Evolutionary conservation across 1,140 invertebrate species (phyloP), one percentile per base, ranked within the genome.

Genomic region (Temnothorax longispinosus): DNA sequence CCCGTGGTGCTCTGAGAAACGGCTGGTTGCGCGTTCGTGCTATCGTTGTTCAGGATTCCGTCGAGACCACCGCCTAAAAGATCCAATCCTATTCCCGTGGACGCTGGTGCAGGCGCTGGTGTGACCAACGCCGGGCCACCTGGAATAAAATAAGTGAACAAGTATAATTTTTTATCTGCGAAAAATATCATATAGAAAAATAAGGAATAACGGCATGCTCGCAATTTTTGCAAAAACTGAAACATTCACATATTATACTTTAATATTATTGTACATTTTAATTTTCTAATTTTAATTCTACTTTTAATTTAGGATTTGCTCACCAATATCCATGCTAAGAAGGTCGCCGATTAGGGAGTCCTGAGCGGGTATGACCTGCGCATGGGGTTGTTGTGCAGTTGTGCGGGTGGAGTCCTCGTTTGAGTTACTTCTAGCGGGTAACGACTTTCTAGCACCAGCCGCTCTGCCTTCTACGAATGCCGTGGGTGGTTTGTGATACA

Each of bases 401-500:
- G 90, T 91, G 7, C 93, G 92, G 0, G 94, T 91, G 3, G 94
- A 88, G 0, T 97, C 96, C 41, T 96, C 96, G 44, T 95, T 96
- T 0, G 94, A 93, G 58, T 93, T 93, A 11, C 94, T 95, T 76
- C 97, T 96, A 60, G 97, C 96, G 11, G 97, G 97, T 82, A 97
- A 93, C 0, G 96, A 97, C 93, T 97, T 97, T 82, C 97, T 96
- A 0, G 97, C 96, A 6, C 97, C 97, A 2, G 97, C 97, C 3
- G 97, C 96, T 87, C 97, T 96, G 74, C 98, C 99, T 96, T 99
- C 99, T 44, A 99, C 99, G 95, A 99, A 99, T 0, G 99, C 98
- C 44, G 98, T 99, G 0, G 99, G 99, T 44, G 99, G 99, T 95
- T 99, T 99, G 93, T 99, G 99, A 94, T 99, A 99, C 3, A 99